Evolutionary conservation across 2,797 vertebrate species (phyloP), one percentile per base, ranked within the genome.

Genomic region (Oophaga sylvatica): DNA sequence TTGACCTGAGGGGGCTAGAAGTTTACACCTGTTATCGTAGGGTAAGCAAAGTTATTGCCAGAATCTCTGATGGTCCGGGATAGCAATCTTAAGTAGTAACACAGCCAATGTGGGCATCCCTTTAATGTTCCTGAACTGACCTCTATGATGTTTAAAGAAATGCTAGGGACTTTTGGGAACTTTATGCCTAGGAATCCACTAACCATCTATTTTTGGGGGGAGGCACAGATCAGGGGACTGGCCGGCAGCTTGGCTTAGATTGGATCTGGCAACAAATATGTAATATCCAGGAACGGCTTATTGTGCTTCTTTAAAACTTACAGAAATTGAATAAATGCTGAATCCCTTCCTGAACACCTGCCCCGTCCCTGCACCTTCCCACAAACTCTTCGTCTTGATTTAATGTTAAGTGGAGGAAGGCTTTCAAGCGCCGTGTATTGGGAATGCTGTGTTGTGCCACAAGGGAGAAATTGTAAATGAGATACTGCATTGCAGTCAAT

Each of bases 401-500:
- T 75, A 65, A 26, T 53, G 22, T 35, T 75, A 57, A 79, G 20
- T 63, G 71, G 71, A 65, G 73, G 73, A 80, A 70, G 31, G 41
- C 26, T 48, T 80, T 53, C 19, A 53, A 11, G 19, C 67, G 1
- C 62, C 3, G 45, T 79, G 63, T 77, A 77, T 35, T 56, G 71
- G 79, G 45, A 17, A 29, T 81, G 45, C 57, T 11, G 12, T 60
- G 35, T 60, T 57, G 73, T 41, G 8, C 1, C 73, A 77, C 78
- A 0, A 0, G 48, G 53, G 87, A 85, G 26, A 82, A 15, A 63
- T 22, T 9, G 79, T 60, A 35, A 80, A 81, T 56, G 65, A 91
- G 86, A 78, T 79, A 83, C 82, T 87, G 88, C 84, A 13, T 68
- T 65, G 87, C 67, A 80, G 82, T 1, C 0, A 0, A 0, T 71